phyloP scores from a whole-genome alignment of 2,113 vertebrate genomes.

The Amphiprion percula region DNA sequence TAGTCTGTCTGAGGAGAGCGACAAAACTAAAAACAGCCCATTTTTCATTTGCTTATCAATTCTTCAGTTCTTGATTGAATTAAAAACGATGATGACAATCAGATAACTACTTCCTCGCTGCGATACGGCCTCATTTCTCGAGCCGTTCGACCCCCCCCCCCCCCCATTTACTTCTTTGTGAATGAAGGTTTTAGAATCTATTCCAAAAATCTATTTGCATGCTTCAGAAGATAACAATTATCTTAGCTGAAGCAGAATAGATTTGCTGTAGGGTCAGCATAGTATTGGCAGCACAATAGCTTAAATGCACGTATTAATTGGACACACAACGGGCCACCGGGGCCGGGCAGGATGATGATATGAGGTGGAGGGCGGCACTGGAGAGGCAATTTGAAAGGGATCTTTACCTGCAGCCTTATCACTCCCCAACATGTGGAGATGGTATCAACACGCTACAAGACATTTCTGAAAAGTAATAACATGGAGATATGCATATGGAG shows the following conservation, averaged over 20 bases:
- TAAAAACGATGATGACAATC: slow-evolving; percentile 21
- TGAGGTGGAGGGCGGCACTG: slow-evolving; percentile 15
- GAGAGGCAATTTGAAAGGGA: slow-evolving; percentile 48
- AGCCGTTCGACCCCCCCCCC: slow-evolving; percentile 16
- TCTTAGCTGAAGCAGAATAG: slow-evolving; percentile 69
- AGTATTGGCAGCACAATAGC: slow-evolving; percentile 59
- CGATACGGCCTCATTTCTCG: slow-evolving; percentile 27
- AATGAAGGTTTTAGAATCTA: slow-evolving; percentile 53
- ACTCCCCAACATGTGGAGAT: slow-evolving; percentile 68
- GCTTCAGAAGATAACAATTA: slow-evolving; percentile 70
- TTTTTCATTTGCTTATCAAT: slow-evolving; percentile 10
- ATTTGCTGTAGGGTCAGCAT: slow-evolving; percentile 61
- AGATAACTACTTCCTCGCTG: slow-evolving; percentile 10
- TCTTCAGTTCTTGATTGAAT: slow-evolving; percentile 16
- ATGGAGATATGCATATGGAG: slow-evolving; percentile 48
- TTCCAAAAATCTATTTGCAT: slow-evolving; percentile 58
- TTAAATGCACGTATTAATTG: slow-evolving; percentile 71
- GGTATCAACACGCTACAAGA: slow-evolving; percentile 60
- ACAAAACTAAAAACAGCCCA: slow-evolving; percentile 23
- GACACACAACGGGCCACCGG: slow-evolving; percentile 50
- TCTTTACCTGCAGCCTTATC: slow-evolving; percentile 76
- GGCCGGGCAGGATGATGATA: neutral
- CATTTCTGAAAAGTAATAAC: slow-evolving; percentile 65
- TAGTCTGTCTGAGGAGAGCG: slow-evolving; percentile 65
- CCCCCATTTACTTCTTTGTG: slow-evolving; percentile 34